Base-by-base conservation (phyloP, 2,888 invertebrate genomes). In the Acronicta psi region DNA sequence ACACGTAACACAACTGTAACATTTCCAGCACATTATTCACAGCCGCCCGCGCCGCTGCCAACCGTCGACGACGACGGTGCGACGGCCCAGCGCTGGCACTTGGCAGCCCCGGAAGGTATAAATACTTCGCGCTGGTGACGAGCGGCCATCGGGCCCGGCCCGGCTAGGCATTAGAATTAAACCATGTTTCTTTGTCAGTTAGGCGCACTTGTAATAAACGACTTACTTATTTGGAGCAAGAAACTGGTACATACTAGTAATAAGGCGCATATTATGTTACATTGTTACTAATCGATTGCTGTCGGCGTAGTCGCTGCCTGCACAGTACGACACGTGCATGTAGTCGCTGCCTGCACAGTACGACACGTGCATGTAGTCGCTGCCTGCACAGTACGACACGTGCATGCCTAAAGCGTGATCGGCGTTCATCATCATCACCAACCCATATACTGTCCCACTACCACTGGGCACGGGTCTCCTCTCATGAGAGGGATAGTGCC, bases 91-190 rank as follows among this genome's bases (percentile, higher is more conserved):
- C 16, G 44, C 8, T 8, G 38, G 44, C 43, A 20, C 11, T n/a
- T n/a, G 17, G 11, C 46, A 42, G 23, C 52, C 34, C 68, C 75
- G 73, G 73, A 71, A 73, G 64, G 49, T 60, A 73, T 73, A 73
- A 73, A 73, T 68, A 75, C 41, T 53, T 52, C 50, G 40, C 13
- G 13, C n/a, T 11, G 40, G 47, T 59, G 72, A 63, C 72, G 60
- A 59, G 60, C 49, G 38, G 29, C 45, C 70, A 45, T 45, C 63
- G 37, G 23, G 36, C 47, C n/a, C 31, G 13, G 13, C 31, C 40
- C 13, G 17, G 23, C 41, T 62, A 18, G 50, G 55, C 64, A 56
- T 63, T 63, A 43, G 11, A 57, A 57, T 38, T 57, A 50, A 58
- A 20, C 51, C 52, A 69, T 69, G 65, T 42, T 50, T 67, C 70